Conservation (phyloP, 2,888 invertebrate species). For the Acleris emargana region DNA sequence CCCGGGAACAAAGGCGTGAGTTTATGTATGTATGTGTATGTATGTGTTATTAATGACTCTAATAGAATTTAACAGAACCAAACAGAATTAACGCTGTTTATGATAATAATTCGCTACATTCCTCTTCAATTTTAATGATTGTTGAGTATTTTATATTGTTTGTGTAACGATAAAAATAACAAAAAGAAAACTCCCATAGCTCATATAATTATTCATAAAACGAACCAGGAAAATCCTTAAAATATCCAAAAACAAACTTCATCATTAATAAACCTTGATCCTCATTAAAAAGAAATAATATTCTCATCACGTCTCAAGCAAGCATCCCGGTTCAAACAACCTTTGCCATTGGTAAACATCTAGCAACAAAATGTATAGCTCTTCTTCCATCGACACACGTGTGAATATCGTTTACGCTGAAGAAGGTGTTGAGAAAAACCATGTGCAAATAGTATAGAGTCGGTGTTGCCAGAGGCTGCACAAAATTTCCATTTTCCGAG, state of each 20-base stretch:
- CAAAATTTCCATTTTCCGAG: slow-evolving; percentile 82
- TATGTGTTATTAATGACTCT: too few species aligned
- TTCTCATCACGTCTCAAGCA: slow-evolving; percentile 66
- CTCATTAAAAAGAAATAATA: slow-evolving; percentile 65
- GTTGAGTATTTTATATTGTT: too few species aligned
- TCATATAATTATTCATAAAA: too few species aligned
- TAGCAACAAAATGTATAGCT: slow-evolving; percentile 38
- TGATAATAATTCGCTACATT: too few species aligned
- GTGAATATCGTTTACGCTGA: slow-evolving; percentile 43
- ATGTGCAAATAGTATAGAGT: slow-evolving; percentile 57
- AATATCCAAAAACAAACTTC: background rate
- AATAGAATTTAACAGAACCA: too few species aligned
- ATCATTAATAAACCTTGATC: slow-evolving; percentile 50
- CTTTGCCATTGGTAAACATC: slow-evolving; percentile 37
- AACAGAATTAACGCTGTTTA: too few species aligned
- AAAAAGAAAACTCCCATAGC: too few species aligned
- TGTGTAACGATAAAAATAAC: too few species aligned
- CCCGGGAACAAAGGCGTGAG: too few species aligned
- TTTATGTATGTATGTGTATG: too few species aligned
- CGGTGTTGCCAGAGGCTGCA: slow-evolving; percentile 75
- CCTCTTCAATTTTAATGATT: too few species aligned
- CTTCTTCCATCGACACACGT: slow-evolving; percentile 44
- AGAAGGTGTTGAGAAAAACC: slow-evolving; percentile 44
- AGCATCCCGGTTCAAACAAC: slow-evolving; percentile 41
- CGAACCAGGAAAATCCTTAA: too few species aligned